Evolutionary conservation across 92 coral and sea anemone genomes (phyloP).

Genomic region (Diadumene lineata): DNA sequence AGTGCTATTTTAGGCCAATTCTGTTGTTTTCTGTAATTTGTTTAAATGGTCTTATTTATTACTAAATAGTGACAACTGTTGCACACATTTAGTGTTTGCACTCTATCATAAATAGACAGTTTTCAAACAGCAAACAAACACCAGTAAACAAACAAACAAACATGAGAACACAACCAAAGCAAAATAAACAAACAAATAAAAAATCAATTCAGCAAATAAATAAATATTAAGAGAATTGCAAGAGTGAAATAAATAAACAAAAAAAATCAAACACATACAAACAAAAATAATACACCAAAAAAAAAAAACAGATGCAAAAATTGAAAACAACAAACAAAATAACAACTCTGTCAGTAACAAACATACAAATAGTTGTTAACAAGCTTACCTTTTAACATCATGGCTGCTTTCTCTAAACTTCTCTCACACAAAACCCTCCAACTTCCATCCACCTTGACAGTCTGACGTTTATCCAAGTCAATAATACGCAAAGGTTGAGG

Average conservation of each 20-base stretch:
- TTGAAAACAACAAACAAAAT: not conserved
- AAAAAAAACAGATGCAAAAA: not conserved
- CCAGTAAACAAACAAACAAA: not conserved
- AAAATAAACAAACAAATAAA: too few relatives aligned
- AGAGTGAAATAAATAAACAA: not conserved
- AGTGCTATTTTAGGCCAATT: too few relatives aligned
- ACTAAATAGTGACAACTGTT: too few relatives aligned
- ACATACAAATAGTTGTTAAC: not conserved
- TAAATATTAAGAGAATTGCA: not conserved
- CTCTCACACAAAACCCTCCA: conserved; percentile 43
- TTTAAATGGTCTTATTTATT: too few relatives aligned
- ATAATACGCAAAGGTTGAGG: conserved; percentile 26
- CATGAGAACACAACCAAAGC: too few relatives aligned
- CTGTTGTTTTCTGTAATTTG: too few relatives aligned
- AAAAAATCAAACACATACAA: not conserved
- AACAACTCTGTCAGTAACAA: not conserved
- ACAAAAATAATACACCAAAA: not conserved
- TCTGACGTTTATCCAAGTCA: conserved; percentile 5
- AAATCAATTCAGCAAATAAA: too few relatives aligned
- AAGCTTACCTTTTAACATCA: conserved; percentile 37
- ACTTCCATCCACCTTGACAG: conserved; percentile 7
- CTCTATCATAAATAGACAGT: too few relatives aligned
- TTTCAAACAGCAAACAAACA: not conserved
- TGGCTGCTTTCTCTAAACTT: conserved; percentile 45
- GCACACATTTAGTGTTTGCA: too few relatives aligned